Conservation (phyloP, 2,888 invertebrate genomes). For the Lasioglossum oenotherae region DNA sequence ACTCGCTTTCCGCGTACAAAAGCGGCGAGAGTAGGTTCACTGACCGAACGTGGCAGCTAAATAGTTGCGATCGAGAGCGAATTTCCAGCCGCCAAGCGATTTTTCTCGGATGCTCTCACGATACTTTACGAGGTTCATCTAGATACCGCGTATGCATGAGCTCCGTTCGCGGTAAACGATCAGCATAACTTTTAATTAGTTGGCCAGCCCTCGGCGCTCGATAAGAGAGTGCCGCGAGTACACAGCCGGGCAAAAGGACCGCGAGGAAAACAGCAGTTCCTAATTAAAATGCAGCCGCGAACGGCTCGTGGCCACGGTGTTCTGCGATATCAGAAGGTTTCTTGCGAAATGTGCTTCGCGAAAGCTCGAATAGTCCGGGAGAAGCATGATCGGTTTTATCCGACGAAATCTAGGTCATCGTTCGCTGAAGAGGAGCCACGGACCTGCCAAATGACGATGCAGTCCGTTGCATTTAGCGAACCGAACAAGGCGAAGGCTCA, state of each 20-base stretch:
- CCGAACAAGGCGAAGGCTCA: slow-evolving; percentile 35
- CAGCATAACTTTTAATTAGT: slow-evolving; percentile 64
- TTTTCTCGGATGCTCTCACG: not conserved
- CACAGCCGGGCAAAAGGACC: slow-evolving; percentile 11
- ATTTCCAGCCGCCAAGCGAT: not conserved
- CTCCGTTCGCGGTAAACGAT: slow-evolving; percentile 25
- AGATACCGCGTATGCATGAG: slow-evolving; percentile 14
- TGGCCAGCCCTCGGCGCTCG: slow-evolving; percentile 21
- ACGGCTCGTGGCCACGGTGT: not conserved
- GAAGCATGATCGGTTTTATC: not conserved
- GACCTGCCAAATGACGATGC: slow-evolving; percentile 6
- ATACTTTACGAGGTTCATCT: not conserved
- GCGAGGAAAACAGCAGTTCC: not conserved
- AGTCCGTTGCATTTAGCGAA: slow-evolving; percentile 11
- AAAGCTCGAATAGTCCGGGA: not conserved
- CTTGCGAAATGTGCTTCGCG: too few species aligned
- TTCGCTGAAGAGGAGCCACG: slow-evolving; percentile 7
- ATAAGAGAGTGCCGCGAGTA: slow-evolving; percentile 25
- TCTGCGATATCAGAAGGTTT: not conserved
- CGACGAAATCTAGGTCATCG: slow-evolving; percentile 35
- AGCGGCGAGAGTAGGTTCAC: not conserved
- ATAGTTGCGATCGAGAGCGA: not conserved
- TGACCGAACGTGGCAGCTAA: not conserved
- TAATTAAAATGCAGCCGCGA: slow-evolving; percentile 21
- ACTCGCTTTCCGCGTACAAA: not conserved